These are phyloP conservation scores for Spisula solida DNA, from an alignment of 2,888 invertebrate genomes.

Conservation along the genomic window DNA sequence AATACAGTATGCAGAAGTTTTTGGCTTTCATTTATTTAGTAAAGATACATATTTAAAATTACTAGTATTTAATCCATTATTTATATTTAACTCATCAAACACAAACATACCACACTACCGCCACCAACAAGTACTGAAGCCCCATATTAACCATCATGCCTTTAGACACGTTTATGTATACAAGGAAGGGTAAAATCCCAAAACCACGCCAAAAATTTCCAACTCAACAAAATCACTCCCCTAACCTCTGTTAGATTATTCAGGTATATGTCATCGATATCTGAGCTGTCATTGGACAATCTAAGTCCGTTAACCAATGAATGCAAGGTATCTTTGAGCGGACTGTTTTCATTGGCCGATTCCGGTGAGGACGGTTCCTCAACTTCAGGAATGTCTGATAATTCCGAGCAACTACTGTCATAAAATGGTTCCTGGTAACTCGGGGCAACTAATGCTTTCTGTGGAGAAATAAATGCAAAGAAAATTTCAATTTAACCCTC, in stretches of 20 bases:
- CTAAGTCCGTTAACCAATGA: slow-evolving; percentile 72
- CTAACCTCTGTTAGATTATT: slow-evolving; percentile 73
- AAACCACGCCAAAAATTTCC: slow-evolving; percentile 56
- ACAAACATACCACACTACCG: slow-evolving; percentile 25
- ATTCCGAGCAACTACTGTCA: slow-evolving; percentile 86
- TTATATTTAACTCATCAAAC: background rate
- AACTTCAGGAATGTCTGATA: slow-evolving; percentile 88
- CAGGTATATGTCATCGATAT: slow-evolving; percentile 72
- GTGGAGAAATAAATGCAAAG: slow-evolving; percentile 46
- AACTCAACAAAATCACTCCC: slow-evolving; percentile 44
- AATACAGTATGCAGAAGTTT: background rate
- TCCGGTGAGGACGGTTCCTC: slow-evolving; percentile 85
- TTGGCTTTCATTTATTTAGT: too few species aligned
- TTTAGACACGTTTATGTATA: slow-evolving; percentile 39
- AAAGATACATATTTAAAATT: too few species aligned
- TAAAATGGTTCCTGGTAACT: slow-evolving; percentile 71
- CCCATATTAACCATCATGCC: slow-evolving; percentile 60
- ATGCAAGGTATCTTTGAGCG: slow-evolving; percentile 68
- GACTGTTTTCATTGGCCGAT: slow-evolving; percentile 69
- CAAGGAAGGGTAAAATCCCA: slow-evolving; percentile 40
- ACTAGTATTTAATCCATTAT: too few species aligned
- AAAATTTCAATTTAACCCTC: background rate
- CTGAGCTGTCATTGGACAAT: slow-evolving; percentile 71
- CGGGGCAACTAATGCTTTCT: slow-evolving; percentile 55
- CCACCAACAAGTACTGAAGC: slow-evolving; percentile 33